Percentiles rank a stretch among this genome's conserved stretches.
phyloP scores from a whole-genome alignment of 2,797 vertebrate species.

The Acropternis orthonyx region DNA sequence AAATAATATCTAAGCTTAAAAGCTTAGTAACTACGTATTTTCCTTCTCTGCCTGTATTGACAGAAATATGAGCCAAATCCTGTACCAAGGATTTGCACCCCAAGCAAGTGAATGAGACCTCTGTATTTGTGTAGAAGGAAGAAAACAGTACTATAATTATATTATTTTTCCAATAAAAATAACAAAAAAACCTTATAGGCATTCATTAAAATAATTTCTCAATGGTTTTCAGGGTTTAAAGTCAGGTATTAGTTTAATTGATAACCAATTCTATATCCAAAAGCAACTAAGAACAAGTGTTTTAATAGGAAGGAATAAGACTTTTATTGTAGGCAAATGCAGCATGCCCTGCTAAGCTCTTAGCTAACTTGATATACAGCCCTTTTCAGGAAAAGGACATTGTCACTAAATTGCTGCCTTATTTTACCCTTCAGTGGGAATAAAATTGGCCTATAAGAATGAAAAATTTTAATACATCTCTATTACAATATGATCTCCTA shows the following conservation, averaged over 20 bases:
- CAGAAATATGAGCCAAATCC: neutral
- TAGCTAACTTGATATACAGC: constrained; percentile 16
- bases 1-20: constrained; percentile 13
- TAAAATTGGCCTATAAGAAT: constrained; percentile 36
- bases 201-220: neutral
- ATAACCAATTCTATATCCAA: neutral
- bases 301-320: neutral
- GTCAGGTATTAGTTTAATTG: neutral
- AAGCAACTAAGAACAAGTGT: neutral
- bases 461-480: constrained; percentile 43
- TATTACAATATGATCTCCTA: constrained; percentile 11
- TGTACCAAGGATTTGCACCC: neutral
- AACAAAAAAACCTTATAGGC: neutral
- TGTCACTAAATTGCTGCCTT: constrained; percentile 39
- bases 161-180: neutral
- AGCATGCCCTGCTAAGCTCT: neutral
- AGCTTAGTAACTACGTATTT: neutral
- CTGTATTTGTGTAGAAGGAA: neutral
- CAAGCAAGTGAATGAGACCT: neutral
- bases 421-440: constrained; percentile 50
- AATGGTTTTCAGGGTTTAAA: neutral
- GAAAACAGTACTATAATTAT: neutral
- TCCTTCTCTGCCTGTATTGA: neutral
- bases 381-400: neutral
- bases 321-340: neutral